Conservation (phyloP, 2,888 invertebrate genomes). For the Mesodorylaimus sp. region DNA sequence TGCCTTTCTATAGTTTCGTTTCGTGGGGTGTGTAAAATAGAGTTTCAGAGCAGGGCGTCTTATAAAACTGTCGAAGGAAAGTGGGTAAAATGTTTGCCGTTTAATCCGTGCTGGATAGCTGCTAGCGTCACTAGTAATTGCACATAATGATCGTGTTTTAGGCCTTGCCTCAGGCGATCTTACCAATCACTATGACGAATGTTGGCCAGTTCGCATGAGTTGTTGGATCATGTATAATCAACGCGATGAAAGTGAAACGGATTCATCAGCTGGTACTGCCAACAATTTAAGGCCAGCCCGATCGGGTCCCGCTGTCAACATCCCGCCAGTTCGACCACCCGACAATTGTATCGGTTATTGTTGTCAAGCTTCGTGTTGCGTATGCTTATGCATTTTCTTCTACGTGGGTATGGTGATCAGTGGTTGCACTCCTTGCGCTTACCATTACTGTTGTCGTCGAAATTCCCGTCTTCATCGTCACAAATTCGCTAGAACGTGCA, state of each 20-base stretch:
- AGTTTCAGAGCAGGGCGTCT: no score
- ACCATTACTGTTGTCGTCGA: constrained; percentile 6
- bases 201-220: constrained; percentile 23
- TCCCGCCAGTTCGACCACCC: background rate
- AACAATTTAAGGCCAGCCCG: no score
- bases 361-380: background rate
- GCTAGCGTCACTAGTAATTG: background rate
- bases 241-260: background rate
- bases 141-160: background rate
- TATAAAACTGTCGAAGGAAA: no score
- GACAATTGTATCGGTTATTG: background rate
- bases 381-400: background rate
- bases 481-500: constrained; percentile 7
- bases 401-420: background rate
- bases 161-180: background rate
- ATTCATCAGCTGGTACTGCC: no score
- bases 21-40: no score
- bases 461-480: background rate
- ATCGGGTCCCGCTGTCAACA: no score
- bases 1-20: no score
- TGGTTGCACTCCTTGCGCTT: constrained; percentile 5
- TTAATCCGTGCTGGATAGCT: no score
- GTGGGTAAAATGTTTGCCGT: no score
- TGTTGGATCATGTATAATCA: background rate
- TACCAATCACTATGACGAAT: constrained; percentile 23